phyloP scores from a whole-genome alignment of 2,888 invertebrate species.

The Diaphora mendica region DNA sequence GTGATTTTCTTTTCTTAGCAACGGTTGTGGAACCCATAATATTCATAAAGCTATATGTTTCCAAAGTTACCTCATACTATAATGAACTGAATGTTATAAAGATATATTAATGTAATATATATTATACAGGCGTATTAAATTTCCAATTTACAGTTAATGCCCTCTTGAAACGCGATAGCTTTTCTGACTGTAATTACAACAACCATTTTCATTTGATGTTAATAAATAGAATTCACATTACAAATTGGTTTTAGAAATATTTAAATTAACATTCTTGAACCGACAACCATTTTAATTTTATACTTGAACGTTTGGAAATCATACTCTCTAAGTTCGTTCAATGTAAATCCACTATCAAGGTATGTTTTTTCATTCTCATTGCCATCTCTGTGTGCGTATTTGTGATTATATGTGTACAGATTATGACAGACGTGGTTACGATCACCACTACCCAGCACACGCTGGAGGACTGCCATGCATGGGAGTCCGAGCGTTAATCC shows the following conservation, averaged over 20 bases:
- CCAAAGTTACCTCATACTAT: not conserved
- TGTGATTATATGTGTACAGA: not conserved
- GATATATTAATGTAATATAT: not conserved
- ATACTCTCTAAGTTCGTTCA: not conserved
- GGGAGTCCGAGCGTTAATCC: no score
- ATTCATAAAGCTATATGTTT: no score
- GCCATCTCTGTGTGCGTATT: not conserved
- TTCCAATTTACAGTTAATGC: not conserved
- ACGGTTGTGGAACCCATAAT: no score
- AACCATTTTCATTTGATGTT: not conserved
- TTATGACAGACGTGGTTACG: not conserved
- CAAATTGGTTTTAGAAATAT: not conserved
- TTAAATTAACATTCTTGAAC: not conserved
- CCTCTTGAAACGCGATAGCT: not conserved
- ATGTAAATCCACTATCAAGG: not conserved
- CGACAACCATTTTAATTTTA: not conserved
- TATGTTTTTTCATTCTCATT: not conserved
- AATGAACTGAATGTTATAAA: not conserved
- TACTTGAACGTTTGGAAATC: not conserved
- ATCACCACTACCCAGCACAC: no score
- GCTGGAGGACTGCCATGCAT: no score
- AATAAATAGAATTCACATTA: not conserved
- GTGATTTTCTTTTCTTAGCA: no score
- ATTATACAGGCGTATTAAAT: not conserved
- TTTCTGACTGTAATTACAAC: not conserved